A percentile compares a stretch with the other conserved stretches of the same genome.
phyloP scores from a whole-genome alignment of 2,797 vertebrate species.

The Corythornis leucogaster region DNA sequence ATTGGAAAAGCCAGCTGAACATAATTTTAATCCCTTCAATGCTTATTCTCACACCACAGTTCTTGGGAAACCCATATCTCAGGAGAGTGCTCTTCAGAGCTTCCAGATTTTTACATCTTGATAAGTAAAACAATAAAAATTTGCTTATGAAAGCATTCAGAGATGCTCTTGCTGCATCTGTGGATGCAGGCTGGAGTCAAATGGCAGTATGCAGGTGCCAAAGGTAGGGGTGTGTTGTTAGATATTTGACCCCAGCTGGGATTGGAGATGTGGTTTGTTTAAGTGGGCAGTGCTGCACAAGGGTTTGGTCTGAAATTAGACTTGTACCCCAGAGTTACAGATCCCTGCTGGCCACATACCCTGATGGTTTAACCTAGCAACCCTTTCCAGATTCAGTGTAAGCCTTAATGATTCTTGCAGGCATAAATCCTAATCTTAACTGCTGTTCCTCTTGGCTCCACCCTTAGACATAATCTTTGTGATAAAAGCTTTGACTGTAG shows the following conservation, averaged over 20 bases:
- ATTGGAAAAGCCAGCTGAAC: neutral
- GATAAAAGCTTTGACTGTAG: neutral
- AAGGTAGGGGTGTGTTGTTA: neutral
- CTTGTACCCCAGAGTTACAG: neutral
- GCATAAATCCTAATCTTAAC: neutral
- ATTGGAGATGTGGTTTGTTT: neutral
- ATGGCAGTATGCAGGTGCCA: neutral
- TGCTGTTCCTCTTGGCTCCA: neutral
- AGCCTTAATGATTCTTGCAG: neutral
- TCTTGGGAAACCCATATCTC: neutral
- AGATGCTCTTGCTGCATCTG: neutral
- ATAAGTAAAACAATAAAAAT: neutral
- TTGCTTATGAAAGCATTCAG: neutral
- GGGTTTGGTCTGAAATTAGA: neutral
- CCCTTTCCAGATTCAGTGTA: neutral
- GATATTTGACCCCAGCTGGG: neutral
- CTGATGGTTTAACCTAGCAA: neutral
- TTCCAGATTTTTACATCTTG: neutral
- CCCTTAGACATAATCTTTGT: neutral
- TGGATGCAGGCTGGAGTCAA: neutral
- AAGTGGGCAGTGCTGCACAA: neutral
- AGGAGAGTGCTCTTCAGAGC: neutral
- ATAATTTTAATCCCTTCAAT: constrained; percentile 15
- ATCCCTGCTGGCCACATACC: neutral
- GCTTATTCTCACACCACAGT: neutral